phyloP scores from a whole-genome alignment of 2,113 vertebrate species.

The Marmota monax region DNA sequence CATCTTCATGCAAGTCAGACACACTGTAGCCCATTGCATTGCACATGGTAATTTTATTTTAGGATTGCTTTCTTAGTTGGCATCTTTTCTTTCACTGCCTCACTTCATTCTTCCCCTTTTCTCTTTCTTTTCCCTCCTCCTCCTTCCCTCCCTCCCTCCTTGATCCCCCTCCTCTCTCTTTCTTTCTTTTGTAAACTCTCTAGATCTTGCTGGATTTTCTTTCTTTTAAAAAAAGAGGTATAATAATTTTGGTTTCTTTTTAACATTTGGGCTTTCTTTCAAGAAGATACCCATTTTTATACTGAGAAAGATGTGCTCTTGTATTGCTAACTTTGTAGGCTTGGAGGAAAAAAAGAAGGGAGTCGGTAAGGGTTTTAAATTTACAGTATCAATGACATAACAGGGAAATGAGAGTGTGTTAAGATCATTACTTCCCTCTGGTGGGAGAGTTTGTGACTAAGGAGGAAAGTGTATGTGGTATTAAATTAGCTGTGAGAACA shows the following conservation, averaged over 20 bases:
- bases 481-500: slow-evolving; percentile 9
- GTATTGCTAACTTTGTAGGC: not conserved
- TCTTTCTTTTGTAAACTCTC: not conserved
- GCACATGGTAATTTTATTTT: not conserved
- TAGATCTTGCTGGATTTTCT: not conserved
- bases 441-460: not conserved
- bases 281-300: not conserved
- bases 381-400: not conserved
- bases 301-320: slow-evolving; percentile 25
- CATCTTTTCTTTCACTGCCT: too few species aligned
- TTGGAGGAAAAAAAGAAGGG: not conserved
- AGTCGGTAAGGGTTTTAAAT: not conserved
- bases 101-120: not conserved
- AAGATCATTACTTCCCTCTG: not conserved
- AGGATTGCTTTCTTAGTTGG: not conserved
- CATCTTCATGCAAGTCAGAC: not conserved
- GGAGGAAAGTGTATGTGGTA: not conserved
- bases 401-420: not conserved
- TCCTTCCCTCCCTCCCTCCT: too few species aligned
- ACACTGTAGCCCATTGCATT: not conserved
- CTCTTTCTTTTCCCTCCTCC: too few species aligned
- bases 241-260: not conserved
- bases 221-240: slow-evolving; percentile 18
- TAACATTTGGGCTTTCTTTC: slow-evolving; percentile 18
- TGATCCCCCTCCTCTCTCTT: too few species aligned